Evolutionary conservation across 2,888 invertebrate species (phyloP), one percentile per base, ranked within the genome.

Genomic region (Sphecodes monilicornis): DNA sequence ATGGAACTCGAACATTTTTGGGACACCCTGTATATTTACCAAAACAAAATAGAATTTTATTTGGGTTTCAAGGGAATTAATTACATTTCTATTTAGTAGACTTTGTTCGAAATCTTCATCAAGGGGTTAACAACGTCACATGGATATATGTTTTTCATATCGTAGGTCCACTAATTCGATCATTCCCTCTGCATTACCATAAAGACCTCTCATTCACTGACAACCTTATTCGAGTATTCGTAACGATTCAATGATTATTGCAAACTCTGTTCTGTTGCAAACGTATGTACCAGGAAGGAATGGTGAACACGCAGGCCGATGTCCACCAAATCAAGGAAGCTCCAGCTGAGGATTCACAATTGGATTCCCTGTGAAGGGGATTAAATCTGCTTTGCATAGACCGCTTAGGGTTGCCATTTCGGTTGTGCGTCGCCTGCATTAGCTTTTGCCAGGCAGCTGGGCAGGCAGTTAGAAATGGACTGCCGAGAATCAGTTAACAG

Each of bases 391-490:
- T 50, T 68, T 43, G 50, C 60, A 29, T 39, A 29, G 73, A 60
- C 32, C 83, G 78, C 78, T 82, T 73, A 57, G 60, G 46, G 26
- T 39, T 22, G 43, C 16, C 43, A 36, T 32, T 76, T 84, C 71
- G 72, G 41, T 75, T 74, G 80, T 57, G 57, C 57, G 77, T 84
- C 78, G 68, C 74, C 41, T 39, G 64, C 66, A 75, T 74, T 69
- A 85, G 41, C 50, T 39, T 39, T n/a, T 22, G 13, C 36, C 46
- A 36, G 39, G 29, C 57, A 18, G 18, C 16, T 29, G 60, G 70
- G n/a, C 84, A 66, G 64, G 57, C 54, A 60, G 71, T 46, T 57
- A 83, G 66, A 50, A 36, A 72, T 6, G 26, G 69, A 26, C 64
- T 46, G 26, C 75, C 50, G 71, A 71, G 71, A 75, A 77, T 80